These are phyloP conservation scores for Dryas iulia DNA, from an alignment of 1,140 invertebrate species.

Conservation along the genomic window DNA sequence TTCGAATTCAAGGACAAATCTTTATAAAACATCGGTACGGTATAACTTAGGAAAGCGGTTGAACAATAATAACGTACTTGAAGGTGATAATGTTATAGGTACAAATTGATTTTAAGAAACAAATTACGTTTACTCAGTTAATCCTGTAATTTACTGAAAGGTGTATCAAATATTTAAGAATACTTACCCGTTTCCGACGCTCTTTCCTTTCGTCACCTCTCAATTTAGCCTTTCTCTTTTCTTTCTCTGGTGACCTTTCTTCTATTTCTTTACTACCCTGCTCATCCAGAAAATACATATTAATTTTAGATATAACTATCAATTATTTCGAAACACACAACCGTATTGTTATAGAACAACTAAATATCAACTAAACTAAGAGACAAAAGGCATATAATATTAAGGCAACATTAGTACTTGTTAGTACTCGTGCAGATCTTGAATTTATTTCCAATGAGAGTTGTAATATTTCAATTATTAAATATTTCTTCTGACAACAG, in stretches of 20 bases:
- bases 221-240: slow-evolving; percentile 86
- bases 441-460: not conserved
- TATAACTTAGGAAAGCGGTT: too few relatives aligned
- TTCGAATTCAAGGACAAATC: too few relatives aligned
- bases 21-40: too few relatives aligned
- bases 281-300: slow-evolving; percentile 58
- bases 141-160: too few relatives aligned
- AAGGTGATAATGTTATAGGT: too few relatives aligned
- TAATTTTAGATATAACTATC: slow-evolving; percentile 6
- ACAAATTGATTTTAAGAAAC: too few relatives aligned
- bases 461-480: not conserved
- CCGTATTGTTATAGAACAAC: not conserved
- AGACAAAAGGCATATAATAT: slow-evolving; percentile 55
- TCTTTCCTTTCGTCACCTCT: slow-evolving; percentile 87
- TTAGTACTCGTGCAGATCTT: not conserved
- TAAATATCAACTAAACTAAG: slow-evolving; percentile 4
- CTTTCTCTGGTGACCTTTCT: slow-evolving; percentile 81
- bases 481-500: not conserved
- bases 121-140: too few relatives aligned
- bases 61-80: too few relatives aligned
- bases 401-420: slow-evolving; percentile 41
- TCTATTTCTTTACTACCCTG: slow-evolving; percentile 81
- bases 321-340: not conserved
- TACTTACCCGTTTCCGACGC: slow-evolving; percentile 86
- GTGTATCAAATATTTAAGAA: too few relatives aligned